A percentile compares a stretch with the other conserved stretches of the same genome.
Conservation (phyloP, 2,113 vertebrate genomes). For the Rhinoderma darwinii region DNA sequence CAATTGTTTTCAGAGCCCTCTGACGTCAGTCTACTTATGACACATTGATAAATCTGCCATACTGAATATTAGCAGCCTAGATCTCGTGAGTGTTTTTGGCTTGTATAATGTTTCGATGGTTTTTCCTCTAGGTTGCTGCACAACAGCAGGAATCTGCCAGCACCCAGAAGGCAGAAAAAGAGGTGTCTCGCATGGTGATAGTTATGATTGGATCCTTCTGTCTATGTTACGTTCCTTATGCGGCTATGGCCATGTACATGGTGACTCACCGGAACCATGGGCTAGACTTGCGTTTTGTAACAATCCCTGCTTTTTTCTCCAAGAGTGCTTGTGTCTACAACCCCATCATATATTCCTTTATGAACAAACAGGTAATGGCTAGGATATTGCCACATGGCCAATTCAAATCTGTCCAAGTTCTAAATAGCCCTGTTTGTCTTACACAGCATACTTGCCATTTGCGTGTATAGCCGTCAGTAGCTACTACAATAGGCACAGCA, state of each 20-base stretch:
- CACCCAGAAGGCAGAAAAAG: constrained; percentile 85
- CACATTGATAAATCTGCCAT: background rate
- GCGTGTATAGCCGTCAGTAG: too few species aligned
- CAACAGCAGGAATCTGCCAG: constrained; percentile 83
- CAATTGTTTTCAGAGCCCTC: too few species aligned
- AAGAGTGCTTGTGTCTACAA: constrained; percentile 85
- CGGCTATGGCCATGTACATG: constrained; percentile 75
- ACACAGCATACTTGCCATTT: background rate
- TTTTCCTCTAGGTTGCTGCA: constrained; percentile 75
- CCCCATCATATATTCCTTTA: constrained; percentile 84
- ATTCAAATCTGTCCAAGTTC: background rate
- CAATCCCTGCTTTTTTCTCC: constrained; percentile 82
- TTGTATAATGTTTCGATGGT: too few species aligned
- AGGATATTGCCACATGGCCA: background rate
- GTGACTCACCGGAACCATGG: constrained; percentile 70
- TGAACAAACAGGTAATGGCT: constrained; percentile 83
- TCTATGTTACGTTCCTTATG: constrained; percentile 79
- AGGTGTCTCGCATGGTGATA: constrained; percentile 82
- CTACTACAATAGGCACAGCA: too few species aligned
- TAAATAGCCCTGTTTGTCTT: background rate
- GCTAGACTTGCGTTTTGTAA: constrained; percentile 79
- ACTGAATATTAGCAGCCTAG: background rate
- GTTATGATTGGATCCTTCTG: constrained; percentile 83
- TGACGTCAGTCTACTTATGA: background rate
- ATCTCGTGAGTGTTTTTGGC: too few species aligned